Evolutionary conservation across 2,797 vertebrate species (phyloP), one percentile per base, ranked within the genome.

Genomic region (Mallotus villosus): DNA sequence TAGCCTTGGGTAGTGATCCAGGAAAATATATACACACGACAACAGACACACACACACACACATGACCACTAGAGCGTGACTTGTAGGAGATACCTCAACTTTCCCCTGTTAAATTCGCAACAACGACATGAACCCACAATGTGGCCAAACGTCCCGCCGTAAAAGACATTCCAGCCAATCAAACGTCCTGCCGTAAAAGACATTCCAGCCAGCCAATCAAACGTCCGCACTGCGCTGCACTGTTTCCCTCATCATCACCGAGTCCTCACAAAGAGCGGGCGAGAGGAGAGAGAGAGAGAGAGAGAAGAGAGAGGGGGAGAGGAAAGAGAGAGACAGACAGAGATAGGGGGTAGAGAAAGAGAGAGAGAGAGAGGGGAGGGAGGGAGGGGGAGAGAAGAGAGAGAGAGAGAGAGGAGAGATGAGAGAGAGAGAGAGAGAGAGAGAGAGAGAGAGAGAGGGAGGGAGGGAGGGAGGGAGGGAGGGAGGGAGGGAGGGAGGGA

Each of bases 181-280:
- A 46, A 24, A 61, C 24, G 66, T 17, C 49, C n/a, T n/a, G 70
- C 55, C 49, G 29, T 25, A 25, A 62, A 61, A 70, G 9, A 37
- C 2, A 14, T 4, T 9, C 19, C 12, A 55, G 17, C 57, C 27
- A 59, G n/a, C n/a, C n/a, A n/a, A 69, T 41, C 27, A 46, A 24
- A 61, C 24, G 66, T 17, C 49, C n/a, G 22, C 34, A 4, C 55
- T 51, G 57, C 19, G 19, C 21, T 51, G 27, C 69, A 49, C 71
- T 75, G 74, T 62, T 71, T 66, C 68, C 17, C 68, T 75, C 68
- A 51, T 61, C 58, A 46, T 58, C 27, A 59, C 68, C 34, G 32
- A 65, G 37, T 27, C 11, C 29, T 2, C n/a, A n/a, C n/a, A n/a
- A n/a, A n/a, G n/a, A n/a, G n/a, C n/a, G 62, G 37, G 61, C 7